Base-by-base conservation (phyloP, 2,113 vertebrate genomes). In the Orthochromis indermauri region DNA sequence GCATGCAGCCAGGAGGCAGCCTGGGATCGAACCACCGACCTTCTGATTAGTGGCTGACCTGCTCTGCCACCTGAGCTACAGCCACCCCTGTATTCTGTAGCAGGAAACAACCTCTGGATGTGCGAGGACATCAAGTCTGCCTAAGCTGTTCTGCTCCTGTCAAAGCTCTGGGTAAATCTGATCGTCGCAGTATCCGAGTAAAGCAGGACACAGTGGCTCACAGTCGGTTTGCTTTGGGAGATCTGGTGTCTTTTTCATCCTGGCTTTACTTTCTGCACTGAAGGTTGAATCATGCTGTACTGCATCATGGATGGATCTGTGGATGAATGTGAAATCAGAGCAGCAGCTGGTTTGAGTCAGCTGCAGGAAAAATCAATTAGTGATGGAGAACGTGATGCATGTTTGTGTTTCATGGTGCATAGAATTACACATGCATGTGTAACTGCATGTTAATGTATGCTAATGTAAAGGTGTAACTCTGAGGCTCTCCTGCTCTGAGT, bases 111-210 rank as follows among this genome's bases (percentile, higher is more conserved):
- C 16, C 10, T 28, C 21, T 76, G 68, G 3, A 73, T 47, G 68
- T 47, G 24, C 9, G 9, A 47, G 9, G 21, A 76, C 42, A 47
- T 28, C 26, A 19, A 17, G 42, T 28, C 42, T 76, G 68, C 14
- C 40, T 2, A 0, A 76, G 71, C 42, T 37, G 24, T 3, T 16
- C 55, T 1, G 71, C 42, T 19, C 10, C 40, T 19, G 24, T 28
- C 71, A 10, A 28, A 28, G 68, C 21, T 17, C 40, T 11, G 21
- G 24, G 12, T 42, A 1, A 40, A 28, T 19, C 10, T 76, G 14
- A 12, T 31, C 1, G 0, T 5, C 0, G 8, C 16, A 8, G 40
- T 8, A 28, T 49, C 1, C 3, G 3, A 76, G 71, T 76, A 12
- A 28, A 28, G 7, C 42, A 49, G 71, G 16, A 49, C 16, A 0